Base-by-base conservation (phyloP, 2,797 vertebrate genomes). In the Ctenopoma multispine region DNA sequence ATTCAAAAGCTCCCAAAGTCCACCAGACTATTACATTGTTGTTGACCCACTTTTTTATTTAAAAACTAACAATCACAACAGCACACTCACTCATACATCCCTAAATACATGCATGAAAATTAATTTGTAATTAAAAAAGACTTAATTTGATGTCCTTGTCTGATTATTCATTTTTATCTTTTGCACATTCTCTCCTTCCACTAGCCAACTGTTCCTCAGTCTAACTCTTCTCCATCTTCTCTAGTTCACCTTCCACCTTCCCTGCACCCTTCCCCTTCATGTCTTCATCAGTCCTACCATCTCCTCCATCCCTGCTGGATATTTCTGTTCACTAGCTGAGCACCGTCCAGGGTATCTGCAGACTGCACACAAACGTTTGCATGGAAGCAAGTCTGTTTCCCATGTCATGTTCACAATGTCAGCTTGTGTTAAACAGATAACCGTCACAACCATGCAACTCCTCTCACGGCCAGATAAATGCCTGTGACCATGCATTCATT, bases 331-430 rank as follows among this genome's bases (percentile, higher is more conserved):
- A 7, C 77, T 90, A 87, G 67, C 77, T 72, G 79, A 80, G 15
- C 86, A 46, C 60, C 77, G 18, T 27, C 60, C 78, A 23, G 81
- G 90, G 84, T 93, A 92, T 84, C 79, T 78, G 72, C 56, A 80
- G 69, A 31, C 71, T 27, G 66, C 71, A 76, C 56, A 12, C 62
- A 27, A n/a, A 15, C 57, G 36, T 82, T 68, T 79, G 86, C 77
- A 86, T 85, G 87, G 43, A 66, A 14, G n/a, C 21, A 10, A 8
- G 7, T 74, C 53, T 56, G 10, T n/a, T 18, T 61, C 36, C 3
- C 59, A 54, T 71, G 60, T 75, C 44, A 29, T 78, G 72, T 57
- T 29, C 23, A 46, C 31, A 15, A 56, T 72, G 47, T 76, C 36
- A 9, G 66, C 70, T 67, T 59, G 27, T 63, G 56, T 65, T 51